phyloP scores from a whole-genome alignment of 2,888 invertebrate species.

The Aspidiotus destructor region DNA sequence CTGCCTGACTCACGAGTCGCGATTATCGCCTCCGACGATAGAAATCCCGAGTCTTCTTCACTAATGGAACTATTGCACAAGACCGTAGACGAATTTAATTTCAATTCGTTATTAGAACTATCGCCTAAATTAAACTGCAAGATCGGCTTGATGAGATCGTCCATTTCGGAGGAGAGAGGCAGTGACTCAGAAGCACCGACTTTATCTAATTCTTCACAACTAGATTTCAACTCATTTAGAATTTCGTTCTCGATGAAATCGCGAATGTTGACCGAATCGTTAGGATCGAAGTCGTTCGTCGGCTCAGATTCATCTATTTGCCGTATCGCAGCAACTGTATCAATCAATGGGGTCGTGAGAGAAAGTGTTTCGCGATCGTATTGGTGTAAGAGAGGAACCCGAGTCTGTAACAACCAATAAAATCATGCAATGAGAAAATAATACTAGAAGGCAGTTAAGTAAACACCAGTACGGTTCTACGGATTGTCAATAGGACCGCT shows the following conservation, averaged over 20 bases:
- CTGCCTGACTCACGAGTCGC: slow-evolving; percentile 34
- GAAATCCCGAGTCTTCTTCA: slow-evolving; percentile 39
- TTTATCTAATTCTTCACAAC: slow-evolving; percentile 25
- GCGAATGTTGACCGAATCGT: slow-evolving; percentile 7
- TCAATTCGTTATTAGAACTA: slow-evolving; percentile 12
- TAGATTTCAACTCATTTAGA: slow-evolving; percentile 24
- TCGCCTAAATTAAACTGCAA: slow-evolving; percentile 29
- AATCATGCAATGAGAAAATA: no score
- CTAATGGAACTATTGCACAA: slow-evolving; percentile 38
- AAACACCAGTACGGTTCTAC: no score
- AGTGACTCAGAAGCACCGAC: slow-evolving; percentile 18
- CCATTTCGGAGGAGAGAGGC: slow-evolving; percentile 20
- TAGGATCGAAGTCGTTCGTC: background rate
- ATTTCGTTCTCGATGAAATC: slow-evolving; percentile 29
- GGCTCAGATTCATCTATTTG: background rate
- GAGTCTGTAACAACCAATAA: no score
- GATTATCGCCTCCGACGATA: slow-evolving; percentile 38
- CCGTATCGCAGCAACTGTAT: background rate
- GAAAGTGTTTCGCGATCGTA: background rate
- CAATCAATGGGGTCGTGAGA: background rate
- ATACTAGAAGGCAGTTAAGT: no score
- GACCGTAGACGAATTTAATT: slow-evolving; percentile 32
- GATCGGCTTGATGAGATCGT: slow-evolving; percentile 28
- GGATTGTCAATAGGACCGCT: no score
- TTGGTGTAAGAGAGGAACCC: background rate